Evolutionary conservation across 2,888 invertebrate species (phyloP), one percentile per base, ranked within the genome.

Genomic region (Salpingus planirostris): DNA sequence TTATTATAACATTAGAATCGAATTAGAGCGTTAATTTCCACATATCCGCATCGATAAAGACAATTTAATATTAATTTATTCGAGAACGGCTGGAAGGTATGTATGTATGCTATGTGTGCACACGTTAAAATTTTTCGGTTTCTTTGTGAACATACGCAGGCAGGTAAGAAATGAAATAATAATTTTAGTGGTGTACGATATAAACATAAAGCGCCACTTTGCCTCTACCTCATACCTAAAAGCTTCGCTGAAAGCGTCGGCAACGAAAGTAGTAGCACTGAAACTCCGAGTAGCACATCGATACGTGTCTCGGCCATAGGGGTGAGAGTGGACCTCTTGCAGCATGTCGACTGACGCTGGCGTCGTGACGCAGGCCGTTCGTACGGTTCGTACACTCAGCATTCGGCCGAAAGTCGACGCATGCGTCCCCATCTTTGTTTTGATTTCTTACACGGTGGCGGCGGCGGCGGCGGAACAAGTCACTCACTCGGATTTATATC

Each of bases 271-370:
- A 44, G 44, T 29, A 34, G 23, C 27, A 43, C 27, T 12, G 39
- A 39, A 26, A 42, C 29, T 33, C 43, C 43, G 32, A 45, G 37
- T 38, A 43, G 27, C 40, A 49, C 45, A 44, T 44, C 42, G 44
- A 37, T 37, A 41, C 46, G 46, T 49, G 43, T 36, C 25, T 38
- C 24, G 35, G 43, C 49, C 49, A 49, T 49, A 44, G 39, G 36
- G 47, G 30, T 46, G 31, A 34, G 24, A 36, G 33, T 43, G 36
- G 42, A 29, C 42, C 40, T 43, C 50, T 36, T 50, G 53, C 54
- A 46, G 50, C 54, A 54, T 54, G 52, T 52, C 54, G 53, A 54
- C 54, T 54, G 50, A 50, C 43, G 49, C 42, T 23, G 33, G 41
- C 39, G 40, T 43, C 45, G 36, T 33, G 43, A 40, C 43, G 47